Percentiles rank a stretch among this genome's conserved stretches.
Evolutionary conservation across 1,140 invertebrate genomes (phyloP).

Genomic region (Hylaeus anthracinus): DNA sequence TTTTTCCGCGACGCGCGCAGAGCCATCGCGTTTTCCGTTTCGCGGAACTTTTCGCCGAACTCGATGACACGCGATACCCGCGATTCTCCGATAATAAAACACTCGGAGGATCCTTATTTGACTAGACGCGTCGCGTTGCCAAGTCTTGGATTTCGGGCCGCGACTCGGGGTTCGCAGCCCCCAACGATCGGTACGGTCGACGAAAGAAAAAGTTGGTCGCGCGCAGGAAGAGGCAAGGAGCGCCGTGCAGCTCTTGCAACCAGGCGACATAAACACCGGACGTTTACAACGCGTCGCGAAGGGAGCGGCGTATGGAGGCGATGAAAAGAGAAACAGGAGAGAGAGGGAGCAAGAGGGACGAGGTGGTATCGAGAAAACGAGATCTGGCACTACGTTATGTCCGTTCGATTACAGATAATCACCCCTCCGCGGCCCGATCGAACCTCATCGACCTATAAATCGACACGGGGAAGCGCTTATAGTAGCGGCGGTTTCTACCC

Average conservation of each 20-base stretch:
- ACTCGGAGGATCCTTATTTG: too few relatives aligned
- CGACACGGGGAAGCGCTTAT: slow-evolving; percentile 47
- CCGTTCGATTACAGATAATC: slow-evolving; percentile 67
- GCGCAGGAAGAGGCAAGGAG: neutral
- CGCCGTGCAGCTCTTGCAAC: neutral
- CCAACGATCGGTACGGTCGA: too few relatives aligned
- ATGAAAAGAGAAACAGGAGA: slow-evolving; percentile 12
- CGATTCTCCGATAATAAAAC: too few relatives aligned
- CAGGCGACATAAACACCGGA: slow-evolving; percentile 25
- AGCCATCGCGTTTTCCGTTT: too few relatives aligned
- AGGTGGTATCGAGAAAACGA: slow-evolving; percentile 47
- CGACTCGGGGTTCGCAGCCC: too few relatives aligned
- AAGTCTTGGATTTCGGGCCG: too few relatives aligned
- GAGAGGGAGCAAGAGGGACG: slow-evolving; percentile 1
- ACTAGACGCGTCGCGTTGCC: too few relatives aligned
- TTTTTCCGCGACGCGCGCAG: too few relatives aligned
- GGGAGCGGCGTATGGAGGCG: neutral
- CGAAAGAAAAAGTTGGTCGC: neutral
- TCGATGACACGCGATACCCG: too few relatives aligned
- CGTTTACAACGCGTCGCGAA: slow-evolving; percentile 13
- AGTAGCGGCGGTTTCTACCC: slow-evolving; percentile 56
- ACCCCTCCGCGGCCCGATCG: slow-evolving; percentile 55
- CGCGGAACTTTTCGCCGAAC: too few relatives aligned
- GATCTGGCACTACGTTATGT: slow-evolving; percentile 59
- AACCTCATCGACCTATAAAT: slow-evolving; percentile 73